Percentiles rank a stretch among this genome's conserved stretches.
Evolutionary conservation across 2,888 invertebrate species (phyloP).

Genomic region (Fissipunctia ypsillon): DNA sequence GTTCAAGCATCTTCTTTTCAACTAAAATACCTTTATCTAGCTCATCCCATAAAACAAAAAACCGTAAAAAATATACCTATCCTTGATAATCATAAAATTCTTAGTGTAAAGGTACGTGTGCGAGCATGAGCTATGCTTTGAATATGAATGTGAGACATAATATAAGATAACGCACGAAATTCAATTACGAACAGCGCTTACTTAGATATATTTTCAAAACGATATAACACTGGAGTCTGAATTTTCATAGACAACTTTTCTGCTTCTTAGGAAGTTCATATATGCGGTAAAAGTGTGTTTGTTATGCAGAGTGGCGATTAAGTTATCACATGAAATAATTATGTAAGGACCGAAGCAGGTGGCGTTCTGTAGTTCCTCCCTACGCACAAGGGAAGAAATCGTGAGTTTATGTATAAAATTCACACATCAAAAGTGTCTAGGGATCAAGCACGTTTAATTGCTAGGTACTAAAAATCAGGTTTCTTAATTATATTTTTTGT

Average conservation of each 20-base stretch:
- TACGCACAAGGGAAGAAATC: too few species aligned
- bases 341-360: too few species aligned
- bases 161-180: conserved; percentile 65
- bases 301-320: too few species aligned
- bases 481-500: too few species aligned
- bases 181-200: conserved; percentile 51
- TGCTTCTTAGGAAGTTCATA: too few species aligned
- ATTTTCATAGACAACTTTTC: not conserved
- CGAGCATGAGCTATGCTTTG: conserved; percentile 37
- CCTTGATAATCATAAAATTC: conserved; percentile 56
- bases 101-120: conserved; percentile 30
- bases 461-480: too few species aligned
- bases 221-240: not conserved
- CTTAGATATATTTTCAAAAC: conserved; percentile 32
- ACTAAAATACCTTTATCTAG: conserved; percentile 28
- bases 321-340: too few species aligned
- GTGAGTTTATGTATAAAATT: too few species aligned
- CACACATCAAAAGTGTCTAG: too few species aligned
- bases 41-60: conserved; percentile 27
- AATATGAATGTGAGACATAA: conserved; percentile 61
- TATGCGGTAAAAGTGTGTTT: too few species aligned
- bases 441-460: too few species aligned
- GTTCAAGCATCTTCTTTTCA: not conserved
- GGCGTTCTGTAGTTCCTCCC: too few species aligned
- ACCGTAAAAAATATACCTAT: conserved; percentile 46